A percentile compares a stretch with the other conserved stretches of the same genome.
phyloP scores from a whole-genome alignment of 2,797 vertebrate genomes.

The Acanthiza pusilla region DNA sequence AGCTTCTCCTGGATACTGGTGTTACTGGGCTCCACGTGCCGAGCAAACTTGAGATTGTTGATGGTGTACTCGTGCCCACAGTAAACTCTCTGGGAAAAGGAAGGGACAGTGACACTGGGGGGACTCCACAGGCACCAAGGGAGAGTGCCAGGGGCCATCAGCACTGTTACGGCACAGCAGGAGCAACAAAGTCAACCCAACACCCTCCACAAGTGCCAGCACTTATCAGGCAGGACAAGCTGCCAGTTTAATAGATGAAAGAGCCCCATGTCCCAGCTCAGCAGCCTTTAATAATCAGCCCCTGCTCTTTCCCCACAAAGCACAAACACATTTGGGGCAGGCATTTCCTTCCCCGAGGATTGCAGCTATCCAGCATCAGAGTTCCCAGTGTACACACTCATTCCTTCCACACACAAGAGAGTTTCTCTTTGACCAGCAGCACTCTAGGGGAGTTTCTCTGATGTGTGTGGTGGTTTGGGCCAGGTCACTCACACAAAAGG shows the following conservation, averaged over 20 bases:
- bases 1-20: constrained; percentile 83
- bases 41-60: constrained; percentile 95
- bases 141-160: not conserved
- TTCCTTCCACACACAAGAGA: rapidly evolving
- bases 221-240: not conserved
- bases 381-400: rapidly evolving
- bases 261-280: not conserved
- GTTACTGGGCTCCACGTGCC: constrained; percentile 90
- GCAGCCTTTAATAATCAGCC: not conserved
- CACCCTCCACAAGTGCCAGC: not conserved
- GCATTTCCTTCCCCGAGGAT: not conserved
- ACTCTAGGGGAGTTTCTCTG: not conserved
- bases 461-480: not conserved
- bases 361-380: not conserved
- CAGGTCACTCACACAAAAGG: too few species aligned
- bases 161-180: not conserved
- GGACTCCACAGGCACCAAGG: not conserved
- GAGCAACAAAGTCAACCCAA: not conserved
- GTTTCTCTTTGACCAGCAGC: not conserved
- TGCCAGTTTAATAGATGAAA: not conserved
- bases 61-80: constrained; percentile 97
- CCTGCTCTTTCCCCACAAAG: not conserved
- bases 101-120: not conserved
- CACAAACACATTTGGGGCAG: not conserved
- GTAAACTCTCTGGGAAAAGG: constrained; percentile 82